Evolutionary conservation across 2,797 vertebrate genomes (phyloP), one percentile per base, ranked within the genome.

Genomic region (Fratercula arctica): DNA sequence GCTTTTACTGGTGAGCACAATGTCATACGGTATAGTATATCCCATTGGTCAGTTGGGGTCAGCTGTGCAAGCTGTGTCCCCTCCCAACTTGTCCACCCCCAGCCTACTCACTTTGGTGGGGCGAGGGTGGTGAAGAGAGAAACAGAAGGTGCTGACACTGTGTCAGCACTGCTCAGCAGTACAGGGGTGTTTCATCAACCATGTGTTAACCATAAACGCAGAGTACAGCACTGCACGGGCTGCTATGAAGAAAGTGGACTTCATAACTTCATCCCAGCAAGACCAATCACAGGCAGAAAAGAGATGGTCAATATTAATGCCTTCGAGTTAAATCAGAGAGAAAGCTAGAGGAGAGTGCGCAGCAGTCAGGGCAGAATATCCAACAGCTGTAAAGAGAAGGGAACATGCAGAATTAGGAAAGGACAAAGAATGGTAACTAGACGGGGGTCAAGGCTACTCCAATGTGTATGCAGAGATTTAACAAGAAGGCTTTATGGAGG

Each of bases 1-100:
- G 13, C 16, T 77, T 60, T 43, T 75, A 28, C 26, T 60, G 13
- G 33, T 35, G 18, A 73, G 11, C 50, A 39, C 26, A 37, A 4
- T 7, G 18, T 11, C 37, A 12, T 37, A 31, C 3, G 5, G 9
- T 16, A 11, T 29, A 35, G 19, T 53, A 31, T 31, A 37, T 29
- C 11, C 39, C 9, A 56, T 64, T 37, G 45, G 18, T 78, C 56
- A 51, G 2, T 3, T 33, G n/a, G 13, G 11, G 4, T 67, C 64
- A 63, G 50, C 33, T 77, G 13, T 35, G 28, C 29, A 2, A 4
- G 15, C 45, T 63, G 7, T 7, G 28, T 26, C 13, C 5, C 10
- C 19, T 68, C 23, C 4, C 61, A 72, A 0, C 3, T 67, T 70
- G 57, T 7, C 29, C 31, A 39, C 0, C 0, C 17, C 11, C 3